Conservation (phyloP, 2,113 vertebrate genomes). For the Pseudolaguvia tuberculata region DNA sequence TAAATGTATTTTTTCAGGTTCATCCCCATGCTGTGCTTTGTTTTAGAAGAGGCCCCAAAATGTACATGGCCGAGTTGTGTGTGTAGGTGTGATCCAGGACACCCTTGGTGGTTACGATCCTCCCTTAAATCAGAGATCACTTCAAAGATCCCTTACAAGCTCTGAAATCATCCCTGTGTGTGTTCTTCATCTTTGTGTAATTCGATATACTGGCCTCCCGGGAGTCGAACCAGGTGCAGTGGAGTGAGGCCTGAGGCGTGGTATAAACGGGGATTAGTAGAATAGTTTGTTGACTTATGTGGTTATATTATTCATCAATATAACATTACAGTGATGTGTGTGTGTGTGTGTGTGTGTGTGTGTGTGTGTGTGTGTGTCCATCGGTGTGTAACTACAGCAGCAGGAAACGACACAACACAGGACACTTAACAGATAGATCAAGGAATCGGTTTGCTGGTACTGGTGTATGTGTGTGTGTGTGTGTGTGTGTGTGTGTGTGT, state of each 20-base stretch:
- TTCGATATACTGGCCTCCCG: slow-evolving; percentile 31
- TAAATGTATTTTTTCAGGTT: slow-evolving; percentile 3
- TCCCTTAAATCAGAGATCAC: slow-evolving; percentile 44
- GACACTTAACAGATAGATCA: background rate
- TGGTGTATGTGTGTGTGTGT: slow-evolving; percentile 1
- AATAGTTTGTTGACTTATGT: slow-evolving; percentile 19
- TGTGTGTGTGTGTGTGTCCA: no score
- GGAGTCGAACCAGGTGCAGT: slow-evolving; percentile 39
- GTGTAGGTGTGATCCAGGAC: slow-evolving; percentile 29
- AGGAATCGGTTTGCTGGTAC: slow-evolving; percentile 8
- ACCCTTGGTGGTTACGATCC: slow-evolving; percentile 34
- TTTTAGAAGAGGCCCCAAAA: slow-evolving; percentile 13
- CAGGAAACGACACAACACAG: slow-evolving; percentile 9
- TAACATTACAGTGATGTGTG: background rate
- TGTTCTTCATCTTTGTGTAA: slow-evolving; percentile 31
- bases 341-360: background rate
- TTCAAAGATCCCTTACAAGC: slow-evolving; percentile 38
- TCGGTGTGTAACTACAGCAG: slow-evolving; percentile 24
- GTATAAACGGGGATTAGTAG: slow-evolving; percentile 10
- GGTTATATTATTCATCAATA: slow-evolving; percentile 10
- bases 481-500: background rate
- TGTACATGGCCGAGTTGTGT: slow-evolving; percentile 6
- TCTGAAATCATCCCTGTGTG: slow-evolving; percentile 28
- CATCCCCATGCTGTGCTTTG: background rate
- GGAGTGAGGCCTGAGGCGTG: slow-evolving; percentile 4